phyloP scores from a whole-genome alignment of 2,113 vertebrate species.

The Eleginops maclovinus region DNA sequence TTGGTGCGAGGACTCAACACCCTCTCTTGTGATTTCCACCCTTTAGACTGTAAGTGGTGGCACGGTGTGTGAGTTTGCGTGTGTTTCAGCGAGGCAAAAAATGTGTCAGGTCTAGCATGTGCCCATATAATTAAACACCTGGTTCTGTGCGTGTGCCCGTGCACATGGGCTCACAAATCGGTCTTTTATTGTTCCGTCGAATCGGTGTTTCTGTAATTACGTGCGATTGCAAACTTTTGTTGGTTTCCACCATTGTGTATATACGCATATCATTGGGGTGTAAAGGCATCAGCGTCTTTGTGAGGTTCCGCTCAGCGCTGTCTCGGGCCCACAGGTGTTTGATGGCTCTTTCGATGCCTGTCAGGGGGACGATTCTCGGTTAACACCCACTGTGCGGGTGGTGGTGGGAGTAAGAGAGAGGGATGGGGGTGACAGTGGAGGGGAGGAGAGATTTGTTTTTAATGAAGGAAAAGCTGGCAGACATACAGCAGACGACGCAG shows the following conservation, averaged over 20 bases:
- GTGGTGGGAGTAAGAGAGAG: conserved; percentile 40
- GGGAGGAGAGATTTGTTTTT: conserved; percentile 61
- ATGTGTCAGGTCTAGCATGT: conserved; percentile 74
- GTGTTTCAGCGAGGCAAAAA: conserved; percentile 46
- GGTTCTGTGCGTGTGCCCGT: conserved; percentile 53
- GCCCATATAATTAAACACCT: conserved; percentile 81
- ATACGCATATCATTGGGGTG: neutral
- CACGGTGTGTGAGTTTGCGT: conserved; percentile 43
- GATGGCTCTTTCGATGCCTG: conserved; percentile 78
- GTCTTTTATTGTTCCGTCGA: conserved; percentile 48
- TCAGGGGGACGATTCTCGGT: conserved; percentile 68
- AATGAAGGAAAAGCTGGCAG: conserved; percentile 81
- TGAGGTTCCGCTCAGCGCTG: conserved; percentile 27
- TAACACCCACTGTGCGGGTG: conserved; percentile 69
- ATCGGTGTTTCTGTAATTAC: conserved; percentile 43
- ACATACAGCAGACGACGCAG: conserved; percentile 66
- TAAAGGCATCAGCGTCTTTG: conserved; percentile 45
- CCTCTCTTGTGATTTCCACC: conserved; percentile 66
- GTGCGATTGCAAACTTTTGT: conserved; percentile 36
- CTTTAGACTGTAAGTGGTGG: conserved; percentile 58
- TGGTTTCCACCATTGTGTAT: neutral
- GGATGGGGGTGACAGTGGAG: conserved; percentile 11
- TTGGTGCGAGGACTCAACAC: conserved; percentile 72
- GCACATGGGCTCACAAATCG: conserved; percentile 36
- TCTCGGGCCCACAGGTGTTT: conserved; percentile 77